Evolutionary conservation across 2,113 vertebrate genomes (phyloP).

Genomic region (Hucho hucho): DNA sequence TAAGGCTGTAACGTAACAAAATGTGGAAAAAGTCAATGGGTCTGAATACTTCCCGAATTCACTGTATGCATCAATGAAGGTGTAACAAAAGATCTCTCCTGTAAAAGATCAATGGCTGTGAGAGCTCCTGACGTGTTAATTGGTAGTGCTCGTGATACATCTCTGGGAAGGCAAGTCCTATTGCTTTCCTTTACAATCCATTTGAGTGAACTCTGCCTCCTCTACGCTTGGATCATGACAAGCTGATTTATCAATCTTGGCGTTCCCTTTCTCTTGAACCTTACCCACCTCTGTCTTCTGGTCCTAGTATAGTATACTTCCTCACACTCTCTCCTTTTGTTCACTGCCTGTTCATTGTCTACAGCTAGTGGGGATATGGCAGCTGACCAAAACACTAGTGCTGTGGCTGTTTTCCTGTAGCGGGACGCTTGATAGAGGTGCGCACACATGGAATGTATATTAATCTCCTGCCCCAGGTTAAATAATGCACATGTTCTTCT

Average conservation of each 20-base stretch:
- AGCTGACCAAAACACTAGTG: neutral
- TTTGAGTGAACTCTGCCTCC: constrained; percentile 22
- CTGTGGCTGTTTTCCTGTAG: neutral
- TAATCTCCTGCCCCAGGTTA: neutral
- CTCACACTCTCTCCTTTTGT: neutral
- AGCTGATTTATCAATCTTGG: constrained; percentile 25
- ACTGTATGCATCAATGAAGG: constrained; percentile 25
- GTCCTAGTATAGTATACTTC: too few species aligned
- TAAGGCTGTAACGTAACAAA: too few species aligned
- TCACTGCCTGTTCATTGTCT: constrained; percentile 20
- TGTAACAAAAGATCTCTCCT: constrained; percentile 3
- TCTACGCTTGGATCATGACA: neutral
- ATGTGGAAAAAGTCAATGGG: too few species aligned
- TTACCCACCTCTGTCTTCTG: too few species aligned
- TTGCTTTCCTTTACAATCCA: constrained; percentile 40
- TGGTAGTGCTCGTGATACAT: constrained; percentile 34
- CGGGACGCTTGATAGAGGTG: neutral
- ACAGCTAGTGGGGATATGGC: neutral
- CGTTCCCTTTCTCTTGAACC: neutral
- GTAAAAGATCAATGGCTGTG: constrained; percentile 24
- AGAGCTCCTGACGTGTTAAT: constrained; percentile 17
- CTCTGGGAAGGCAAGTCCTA: constrained; percentile 25
- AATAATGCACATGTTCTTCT: neutral
- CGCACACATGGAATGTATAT: neutral
- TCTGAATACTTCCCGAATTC: too few species aligned